These are phyloP conservation scores for Otus scops DNA, from an alignment of 2,797 vertebrate genomes.

Conservation along the genomic window DNA sequence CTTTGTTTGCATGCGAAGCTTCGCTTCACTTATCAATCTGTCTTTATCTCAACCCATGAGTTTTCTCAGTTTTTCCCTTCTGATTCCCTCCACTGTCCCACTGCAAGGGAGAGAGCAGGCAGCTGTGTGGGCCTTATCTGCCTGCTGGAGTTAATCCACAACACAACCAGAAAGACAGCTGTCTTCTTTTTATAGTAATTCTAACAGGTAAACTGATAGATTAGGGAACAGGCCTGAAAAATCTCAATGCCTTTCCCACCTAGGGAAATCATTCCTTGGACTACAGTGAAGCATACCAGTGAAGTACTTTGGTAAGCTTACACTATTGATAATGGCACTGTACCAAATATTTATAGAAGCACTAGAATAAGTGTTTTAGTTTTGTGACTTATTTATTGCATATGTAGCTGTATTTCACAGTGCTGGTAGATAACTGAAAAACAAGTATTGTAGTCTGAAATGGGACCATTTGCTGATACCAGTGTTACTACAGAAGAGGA, in stretches of 20 bases:
- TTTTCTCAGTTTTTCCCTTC: not conserved
- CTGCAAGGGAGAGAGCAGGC: not conserved
- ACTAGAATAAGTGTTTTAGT: not conserved
- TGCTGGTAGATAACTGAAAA: not conserved
- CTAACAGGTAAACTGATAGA: not conserved
- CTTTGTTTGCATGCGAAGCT: not conserved
- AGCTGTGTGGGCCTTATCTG: not conserved
- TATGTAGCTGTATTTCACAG: not conserved
- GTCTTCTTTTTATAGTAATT: not conserved
- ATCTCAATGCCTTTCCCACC: not conserved
- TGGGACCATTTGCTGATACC: not conserved
- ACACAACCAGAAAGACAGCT: not conserved
- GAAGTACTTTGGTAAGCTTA: not conserved
- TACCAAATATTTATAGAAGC: not conserved
- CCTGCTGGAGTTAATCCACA: not conserved
- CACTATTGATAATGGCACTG: not conserved
- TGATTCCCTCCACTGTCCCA: not conserved
- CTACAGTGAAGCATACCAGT: not conserved
- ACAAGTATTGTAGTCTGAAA: not conserved
- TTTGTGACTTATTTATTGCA: not conserved
- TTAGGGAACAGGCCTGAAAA: not conserved
- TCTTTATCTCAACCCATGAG: not conserved
- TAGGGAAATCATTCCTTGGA: not conserved
- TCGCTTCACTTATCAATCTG: not conserved
- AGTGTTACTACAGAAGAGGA: not conserved